Evolutionary conservation across 2,888 invertebrate species (phyloP).

Genomic region (Cyclophora albipunctata): DNA sequence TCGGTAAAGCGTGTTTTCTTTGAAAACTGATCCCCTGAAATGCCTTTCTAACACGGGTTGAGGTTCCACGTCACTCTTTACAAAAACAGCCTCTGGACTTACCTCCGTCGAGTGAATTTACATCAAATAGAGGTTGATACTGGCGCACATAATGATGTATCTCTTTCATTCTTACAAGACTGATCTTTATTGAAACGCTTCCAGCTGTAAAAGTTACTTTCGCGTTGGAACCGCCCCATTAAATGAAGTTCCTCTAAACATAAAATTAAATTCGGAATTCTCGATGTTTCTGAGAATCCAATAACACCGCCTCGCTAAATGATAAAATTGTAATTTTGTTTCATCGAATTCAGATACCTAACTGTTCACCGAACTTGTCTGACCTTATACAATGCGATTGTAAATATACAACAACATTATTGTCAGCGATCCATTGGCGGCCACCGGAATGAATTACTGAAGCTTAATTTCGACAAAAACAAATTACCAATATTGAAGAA

Average conservation of each 20-base stretch:
- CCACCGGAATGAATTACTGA: too few species aligned
- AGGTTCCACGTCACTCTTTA: slow-evolving; percentile 29
- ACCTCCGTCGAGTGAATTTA: slow-evolving; percentile 16
- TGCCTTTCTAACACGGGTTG: slow-evolving; percentile 31
- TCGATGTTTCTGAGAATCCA: slow-evolving; percentile 41
- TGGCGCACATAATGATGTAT: slow-evolving; percentile 14
- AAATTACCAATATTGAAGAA: too few species aligned
- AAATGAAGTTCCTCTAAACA: slow-evolving; percentile 30
- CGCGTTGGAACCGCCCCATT: slow-evolving; percentile 21
- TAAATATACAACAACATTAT: too few species aligned
- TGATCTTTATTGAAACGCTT: slow-evolving; percentile 15
- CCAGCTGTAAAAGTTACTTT: slow-evolving; percentile 19
- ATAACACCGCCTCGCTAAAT: slow-evolving; percentile 42
- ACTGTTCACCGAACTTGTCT: slow-evolving; percentile 18
- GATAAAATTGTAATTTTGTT: slow-evolving; percentile 47
- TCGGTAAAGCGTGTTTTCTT: slow-evolving; percentile 46
- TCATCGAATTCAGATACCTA: slow-evolving; percentile 36
- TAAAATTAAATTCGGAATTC: slow-evolving; percentile 38
- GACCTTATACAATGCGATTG: not conserved
- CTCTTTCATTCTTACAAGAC: slow-evolving; percentile 6
- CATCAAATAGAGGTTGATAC: slow-evolving; percentile 11
- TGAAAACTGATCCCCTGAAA: slow-evolving; percentile 46
- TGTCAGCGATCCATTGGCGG: too few species aligned
- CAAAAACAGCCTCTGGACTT: slow-evolving; percentile 22
- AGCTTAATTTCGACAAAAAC: too few species aligned